Base-by-base conservation (phyloP, 2,113 vertebrate species). In the Acanthisitta chloris region DNA sequence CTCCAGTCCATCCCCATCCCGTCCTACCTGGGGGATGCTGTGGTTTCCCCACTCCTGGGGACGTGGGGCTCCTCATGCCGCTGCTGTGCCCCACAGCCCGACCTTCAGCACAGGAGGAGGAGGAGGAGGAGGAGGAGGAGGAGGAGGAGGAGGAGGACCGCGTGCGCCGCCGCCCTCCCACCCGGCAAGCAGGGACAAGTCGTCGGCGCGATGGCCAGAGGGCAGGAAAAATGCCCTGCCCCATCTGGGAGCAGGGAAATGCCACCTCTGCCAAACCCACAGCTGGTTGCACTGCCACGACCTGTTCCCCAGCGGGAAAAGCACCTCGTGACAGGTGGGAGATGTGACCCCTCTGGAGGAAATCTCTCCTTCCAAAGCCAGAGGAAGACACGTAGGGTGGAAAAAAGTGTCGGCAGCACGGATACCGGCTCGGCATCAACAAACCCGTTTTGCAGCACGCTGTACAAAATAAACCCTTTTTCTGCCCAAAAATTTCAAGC, bases 191-290 rank as follows among this genome's bases (percentile, higher is more conserved):
- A 11, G 9, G 1, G 78, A 34, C 96, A 96, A 36, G 96, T 74
- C 4, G 8, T 10, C 9, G 2, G 91, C 21, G 2, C 26, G 10
- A 76, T 34, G 73, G 88, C 92, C 18, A 73, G 54, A 67, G 72
- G 94, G 94, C 91, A 92, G 67, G 80, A 95, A n/a, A n/a, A n/a
- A n/a, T n/a, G 93, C 96, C 96, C 95, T 92, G 91, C 96, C 91
- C 94, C 36, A 79, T 65, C 80, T 86, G 86, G 58, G 71, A 62
- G 94, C 72, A 3, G 69, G 59, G 36, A 73, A 80, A 65, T 7
- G 29, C 81, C 25, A 2, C 46, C 74, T 31, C 71, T 92, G 91
- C 93, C 94, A 88, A 95, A 86, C 25, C 84, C 2, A 0, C 49
- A 57, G 90, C 90, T 42, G 84, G 69, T 92, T 95, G 70, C 59